These are phyloP conservation scores for Mantis religiosa DNA, from an alignment of 2,888 invertebrate genomes.

Conservation along the genomic window DNA sequence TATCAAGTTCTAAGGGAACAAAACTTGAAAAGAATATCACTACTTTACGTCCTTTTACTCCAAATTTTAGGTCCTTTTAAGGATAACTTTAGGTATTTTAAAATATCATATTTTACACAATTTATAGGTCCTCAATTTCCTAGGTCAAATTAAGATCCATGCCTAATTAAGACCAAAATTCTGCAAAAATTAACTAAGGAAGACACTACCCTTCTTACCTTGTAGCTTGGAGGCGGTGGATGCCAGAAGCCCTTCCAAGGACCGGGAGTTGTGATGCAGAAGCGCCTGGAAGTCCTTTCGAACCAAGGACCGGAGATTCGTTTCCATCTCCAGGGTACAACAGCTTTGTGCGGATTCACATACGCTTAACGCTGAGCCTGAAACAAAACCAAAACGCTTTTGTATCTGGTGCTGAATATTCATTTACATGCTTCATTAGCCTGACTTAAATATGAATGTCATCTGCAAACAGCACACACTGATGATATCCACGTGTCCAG, in stretches of 20 bases:
- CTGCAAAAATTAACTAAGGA: no score
- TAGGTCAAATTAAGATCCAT: no score
- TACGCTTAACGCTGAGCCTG: constrained; percentile 41
- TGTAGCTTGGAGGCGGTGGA: constrained; percentile 69
- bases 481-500: no score
- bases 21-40: no score
- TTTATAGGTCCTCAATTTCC: no score
- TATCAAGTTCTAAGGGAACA: no score
- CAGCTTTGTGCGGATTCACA: constrained; percentile 49
- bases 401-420: not conserved
- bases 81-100: no score
- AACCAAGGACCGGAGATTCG: constrained; percentile 54
- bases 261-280: constrained; percentile 66
- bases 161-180: no score
- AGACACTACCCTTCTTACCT: no score
- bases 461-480: not conserved
- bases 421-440: not conserved
- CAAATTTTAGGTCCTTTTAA: no score
- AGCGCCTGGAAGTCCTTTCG: constrained; percentile 63
- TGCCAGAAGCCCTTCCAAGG: constrained; percentile 69
- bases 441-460: not conserved
- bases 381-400: not conserved
- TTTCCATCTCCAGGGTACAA: constrained; percentile 64
- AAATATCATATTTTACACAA: no score
- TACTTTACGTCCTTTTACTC: no score